These are phyloP conservation scores for Leucophenga montana DNA, from an alignment of 2,888 invertebrate species.

Conservation along the genomic window DNA sequence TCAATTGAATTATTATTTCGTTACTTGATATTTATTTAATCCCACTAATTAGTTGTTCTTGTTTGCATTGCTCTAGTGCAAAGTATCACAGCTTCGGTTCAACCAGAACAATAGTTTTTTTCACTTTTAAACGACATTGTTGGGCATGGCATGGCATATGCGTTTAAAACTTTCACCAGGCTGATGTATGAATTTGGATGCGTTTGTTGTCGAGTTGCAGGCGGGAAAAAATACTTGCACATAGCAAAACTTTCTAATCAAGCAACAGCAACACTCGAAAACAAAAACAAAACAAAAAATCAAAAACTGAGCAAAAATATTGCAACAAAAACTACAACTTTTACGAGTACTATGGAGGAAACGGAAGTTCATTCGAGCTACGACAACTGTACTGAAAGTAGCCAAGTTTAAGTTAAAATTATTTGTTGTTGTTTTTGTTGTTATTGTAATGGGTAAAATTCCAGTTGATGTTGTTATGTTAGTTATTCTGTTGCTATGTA, in stretches of 20 bases:
- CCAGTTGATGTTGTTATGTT: slow-evolving; percentile 8
- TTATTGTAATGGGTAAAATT: slow-evolving; percentile 3
- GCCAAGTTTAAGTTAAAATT: slow-evolving; percentile 15
- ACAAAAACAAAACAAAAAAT: neutral
- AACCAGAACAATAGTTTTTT: neutral
- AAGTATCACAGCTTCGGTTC: too few relatives aligned
- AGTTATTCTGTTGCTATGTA: neutral
- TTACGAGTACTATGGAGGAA: neutral
- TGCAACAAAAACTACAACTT: neutral
- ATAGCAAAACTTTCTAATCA: slow-evolving; percentile 21
- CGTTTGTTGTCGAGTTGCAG: too few relatives aligned
- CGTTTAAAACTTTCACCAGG: slow-evolving; percentile 14
- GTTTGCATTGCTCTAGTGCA: too few relatives aligned
- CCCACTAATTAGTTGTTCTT: too few relatives aligned
- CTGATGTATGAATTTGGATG: too few relatives aligned
- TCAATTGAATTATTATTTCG: too few relatives aligned
- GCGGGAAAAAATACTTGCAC: neutral
- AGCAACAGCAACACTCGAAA: neutral
- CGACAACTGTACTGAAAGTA: neutral
- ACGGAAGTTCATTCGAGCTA: neutral
- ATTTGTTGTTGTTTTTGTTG: neutral
- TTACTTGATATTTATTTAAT: too few relatives aligned
- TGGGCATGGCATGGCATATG: neutral
- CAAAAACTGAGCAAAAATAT: neutral
- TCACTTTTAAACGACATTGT: neutral